Conservation (phyloP, 2,113 vertebrate genomes). For the Ancistrus triradiatus region DNA sequence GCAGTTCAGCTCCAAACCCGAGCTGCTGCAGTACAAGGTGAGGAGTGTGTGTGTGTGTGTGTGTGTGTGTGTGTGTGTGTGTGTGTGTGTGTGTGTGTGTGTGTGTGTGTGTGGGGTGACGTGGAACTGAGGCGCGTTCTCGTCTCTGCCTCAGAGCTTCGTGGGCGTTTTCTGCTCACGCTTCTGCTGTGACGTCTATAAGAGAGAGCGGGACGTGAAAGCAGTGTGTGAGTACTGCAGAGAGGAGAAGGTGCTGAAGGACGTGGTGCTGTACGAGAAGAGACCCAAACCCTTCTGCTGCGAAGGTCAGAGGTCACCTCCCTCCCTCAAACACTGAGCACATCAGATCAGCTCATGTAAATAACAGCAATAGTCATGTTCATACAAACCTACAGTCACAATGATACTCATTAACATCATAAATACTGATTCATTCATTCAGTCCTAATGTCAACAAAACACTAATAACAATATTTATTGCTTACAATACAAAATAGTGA, state of each 20-base stretch:
- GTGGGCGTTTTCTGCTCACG: conserved; percentile 88
- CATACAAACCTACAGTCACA: too few relatives aligned
- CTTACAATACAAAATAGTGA: too few relatives aligned
- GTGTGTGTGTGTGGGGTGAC: neutral
- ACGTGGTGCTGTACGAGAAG: conserved; percentile 79
- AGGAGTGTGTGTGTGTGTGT: neutral
- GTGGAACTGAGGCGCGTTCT: neutral
- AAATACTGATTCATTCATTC: too few relatives aligned
- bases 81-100: neutral
- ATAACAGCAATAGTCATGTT: too few relatives aligned
- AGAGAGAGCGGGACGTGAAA: conserved; percentile 79
- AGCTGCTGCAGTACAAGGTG: conserved; percentile 88
- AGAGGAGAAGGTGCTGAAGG: conserved; percentile 84
- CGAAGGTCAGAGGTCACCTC: conserved; percentile 91
- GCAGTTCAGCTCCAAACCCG: conserved; percentile 80
- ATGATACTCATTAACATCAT: too few relatives aligned
- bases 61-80: neutral
- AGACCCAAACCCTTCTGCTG: conserved; percentile 84
- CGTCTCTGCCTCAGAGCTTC: conserved; percentile 73
- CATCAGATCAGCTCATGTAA: too few relatives aligned
- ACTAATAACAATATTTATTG: too few relatives aligned
- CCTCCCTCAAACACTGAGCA: too few relatives aligned
- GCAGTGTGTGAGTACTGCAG: conserved; percentile 85
- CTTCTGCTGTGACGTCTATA: conserved; percentile 85
- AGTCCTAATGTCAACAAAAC: too few relatives aligned